phyloP scores from a whole-genome alignment of 2,888 invertebrate species.

The Acrocyrtus sp. region DNA sequence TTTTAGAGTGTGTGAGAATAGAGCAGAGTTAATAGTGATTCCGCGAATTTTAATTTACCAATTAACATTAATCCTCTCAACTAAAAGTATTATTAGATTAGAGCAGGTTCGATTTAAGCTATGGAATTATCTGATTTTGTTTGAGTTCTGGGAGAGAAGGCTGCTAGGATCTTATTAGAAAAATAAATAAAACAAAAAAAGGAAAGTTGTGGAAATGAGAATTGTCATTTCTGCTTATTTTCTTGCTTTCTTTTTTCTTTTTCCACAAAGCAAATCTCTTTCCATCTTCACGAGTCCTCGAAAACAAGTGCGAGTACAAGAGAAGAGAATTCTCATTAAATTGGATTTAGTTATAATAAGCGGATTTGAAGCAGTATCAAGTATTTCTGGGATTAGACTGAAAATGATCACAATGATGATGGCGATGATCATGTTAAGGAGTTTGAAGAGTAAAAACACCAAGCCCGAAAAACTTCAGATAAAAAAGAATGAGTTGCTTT shows the following conservation, averaged over 20 bases:
- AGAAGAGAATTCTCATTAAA: not conserved
- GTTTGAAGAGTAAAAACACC: not conserved
- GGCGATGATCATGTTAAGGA: constrained; percentile 26
- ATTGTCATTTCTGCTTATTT: no score
- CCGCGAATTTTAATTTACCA: no score
- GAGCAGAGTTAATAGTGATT: no score
- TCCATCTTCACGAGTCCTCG: not conserved
- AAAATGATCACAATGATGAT: constrained; percentile 4
- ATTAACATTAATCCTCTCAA: no score
- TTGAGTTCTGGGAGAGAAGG: not conserved
- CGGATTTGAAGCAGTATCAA: not conserved
- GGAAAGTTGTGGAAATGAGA: not conserved
- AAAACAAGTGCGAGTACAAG: no score
- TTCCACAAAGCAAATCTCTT: not conserved
- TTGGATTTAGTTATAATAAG: constrained; percentile 4
- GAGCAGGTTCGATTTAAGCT: not conserved
- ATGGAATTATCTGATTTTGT: not conserved
- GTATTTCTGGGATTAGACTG: not conserved
- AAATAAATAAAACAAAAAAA: not conserved
- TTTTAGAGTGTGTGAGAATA: no score
- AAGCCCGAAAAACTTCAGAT: not conserved
- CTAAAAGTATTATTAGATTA: no score
- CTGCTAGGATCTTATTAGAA: not conserved
- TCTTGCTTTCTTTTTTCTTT: no score
- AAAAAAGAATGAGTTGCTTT: not conserved